Evolutionary conservation across 2,888 invertebrate species (phyloP), one percentile per base, ranked within the genome.

Genomic region (Caenorhabditis plicata): DNA sequence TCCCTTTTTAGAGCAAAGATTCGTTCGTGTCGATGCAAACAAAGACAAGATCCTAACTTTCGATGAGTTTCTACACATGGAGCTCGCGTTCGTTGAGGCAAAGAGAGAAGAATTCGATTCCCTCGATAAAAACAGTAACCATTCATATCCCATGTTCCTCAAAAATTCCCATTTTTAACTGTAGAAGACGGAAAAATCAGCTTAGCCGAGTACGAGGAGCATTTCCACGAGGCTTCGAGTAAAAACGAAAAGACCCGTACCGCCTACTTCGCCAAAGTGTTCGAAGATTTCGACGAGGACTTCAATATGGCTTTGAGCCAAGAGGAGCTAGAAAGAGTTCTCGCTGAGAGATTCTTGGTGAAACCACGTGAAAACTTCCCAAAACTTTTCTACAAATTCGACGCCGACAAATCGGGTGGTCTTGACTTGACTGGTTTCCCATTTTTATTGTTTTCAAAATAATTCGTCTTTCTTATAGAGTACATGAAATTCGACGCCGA

Each of bases 21-120:
- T 77, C 45, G 48, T 61, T 4, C 69, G 75, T 11, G 61, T 68
- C 9, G 77, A 77, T 46, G 49, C 25, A 17, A 71, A 77, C 53
- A 66, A 64, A 33, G 67, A 73, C 40, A 66, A 67, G 27, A 48
- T 51, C 9, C 51, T 77, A 20, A 65, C 62, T 11, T 77, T 77
- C 39, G 69, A 74, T 39, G 76, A 77, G 43, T 77, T 75, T 49
- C 63, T 77, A 5, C 73, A 75, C 49, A 72, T 73, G 67, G 77
- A 77, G 43, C 32, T 68, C 22, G 68, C 68, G 2, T 77, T 73
- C 32, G 77, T 74, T 26, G 68, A 74, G 20, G 65, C 75, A 5
- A 77, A 77, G 49, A 62, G 67, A 33, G 77, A 77, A 32, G 77
- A 77, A 44, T 77, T 75, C 57, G 66, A 75, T 29, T 48, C 52